These are phyloP conservation scores for Sphyrna mokarran DNA, from an alignment of 2,113 vertebrate species.

Conservation along the genomic window DNA sequence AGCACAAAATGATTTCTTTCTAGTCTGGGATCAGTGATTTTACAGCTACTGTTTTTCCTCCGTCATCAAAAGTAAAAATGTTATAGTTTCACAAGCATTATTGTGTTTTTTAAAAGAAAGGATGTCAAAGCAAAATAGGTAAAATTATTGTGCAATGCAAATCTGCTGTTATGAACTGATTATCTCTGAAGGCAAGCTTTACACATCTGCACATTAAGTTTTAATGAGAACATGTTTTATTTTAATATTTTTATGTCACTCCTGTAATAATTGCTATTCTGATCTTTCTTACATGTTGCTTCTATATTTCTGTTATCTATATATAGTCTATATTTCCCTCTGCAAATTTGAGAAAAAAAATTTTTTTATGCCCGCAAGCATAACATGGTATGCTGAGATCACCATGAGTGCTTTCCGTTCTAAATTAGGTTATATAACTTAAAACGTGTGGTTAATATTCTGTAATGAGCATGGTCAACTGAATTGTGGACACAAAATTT, in stretches of 20 bases:
- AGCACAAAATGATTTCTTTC: not conserved
- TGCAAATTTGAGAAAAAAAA: not conserved
- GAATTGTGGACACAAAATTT: not conserved
- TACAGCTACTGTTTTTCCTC: not conserved
- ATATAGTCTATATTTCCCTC: not conserved
- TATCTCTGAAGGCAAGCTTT: not conserved
- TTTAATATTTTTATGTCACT: too few species aligned
- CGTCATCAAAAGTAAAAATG: not conserved
- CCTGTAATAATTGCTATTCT: not conserved
- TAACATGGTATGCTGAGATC: not conserved
- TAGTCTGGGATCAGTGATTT: not conserved
- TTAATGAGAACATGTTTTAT: not conserved
- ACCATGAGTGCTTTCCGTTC: not conserved
- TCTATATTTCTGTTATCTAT: not conserved
- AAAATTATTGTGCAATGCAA: not conserved
- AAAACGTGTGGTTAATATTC: not conserved
- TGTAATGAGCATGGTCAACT: not conserved
- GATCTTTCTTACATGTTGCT: not conserved
- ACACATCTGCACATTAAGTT: not conserved
- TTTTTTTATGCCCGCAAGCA: not conserved
- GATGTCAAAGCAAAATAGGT: not conserved
- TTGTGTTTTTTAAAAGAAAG: not conserved
- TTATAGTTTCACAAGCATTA: not conserved
- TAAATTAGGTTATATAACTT: constrained; percentile 11
- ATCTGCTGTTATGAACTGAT: not conserved